phyloP scores from a whole-genome alignment of 2,888 invertebrate genomes.

The Petrophora chlorosata region DNA sequence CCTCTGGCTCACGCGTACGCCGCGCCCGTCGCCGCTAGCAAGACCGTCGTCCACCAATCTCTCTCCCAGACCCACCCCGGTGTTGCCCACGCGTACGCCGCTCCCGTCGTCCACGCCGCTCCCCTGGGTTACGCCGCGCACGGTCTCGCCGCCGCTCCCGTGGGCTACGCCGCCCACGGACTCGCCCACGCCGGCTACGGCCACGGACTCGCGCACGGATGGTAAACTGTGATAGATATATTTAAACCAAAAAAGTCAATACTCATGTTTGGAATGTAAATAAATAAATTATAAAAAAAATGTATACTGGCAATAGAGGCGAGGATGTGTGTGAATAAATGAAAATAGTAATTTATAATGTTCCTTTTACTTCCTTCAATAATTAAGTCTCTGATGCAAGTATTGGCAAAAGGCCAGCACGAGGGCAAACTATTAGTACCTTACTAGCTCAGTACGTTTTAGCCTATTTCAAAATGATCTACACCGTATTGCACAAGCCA shows the following conservation, averaged over 20 bases:
- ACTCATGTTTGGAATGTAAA: conserved; percentile 75
- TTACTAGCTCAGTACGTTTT: no score
- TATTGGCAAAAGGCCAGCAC: no score
- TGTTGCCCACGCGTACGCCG: conserved; percentile 56
- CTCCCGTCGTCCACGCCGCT: conserved; percentile 46
- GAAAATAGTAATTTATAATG: conserved; percentile 56
- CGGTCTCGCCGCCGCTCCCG: conserved; percentile 35
- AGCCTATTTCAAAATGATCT: no score
- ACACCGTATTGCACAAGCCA: no score
- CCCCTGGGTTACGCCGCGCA: conserved; percentile 37
- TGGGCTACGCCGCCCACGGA: conserved; percentile 39
- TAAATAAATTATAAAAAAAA: conserved; percentile 68
- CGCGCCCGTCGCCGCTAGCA: conserved; percentile 55
- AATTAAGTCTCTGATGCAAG: no score
- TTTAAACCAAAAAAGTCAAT: conserved; percentile 73
- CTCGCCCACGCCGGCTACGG: conserved; percentile 41
- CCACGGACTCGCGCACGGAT: conserved; percentile 60
- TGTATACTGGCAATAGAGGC: conserved; percentile 66
- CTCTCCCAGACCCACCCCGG: conserved; percentile 72
- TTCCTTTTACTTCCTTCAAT: conserved; percentile 3
- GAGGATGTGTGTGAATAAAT: conserved; percentile 82
- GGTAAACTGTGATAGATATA: conserved; percentile 77
- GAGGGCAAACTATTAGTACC: no score
- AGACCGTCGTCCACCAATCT: conserved; percentile 63
- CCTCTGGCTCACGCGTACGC: conserved; percentile 41